Evolutionary conservation across 2,797 vertebrate species (phyloP).

Genomic region (Mustela erminea): DNA sequence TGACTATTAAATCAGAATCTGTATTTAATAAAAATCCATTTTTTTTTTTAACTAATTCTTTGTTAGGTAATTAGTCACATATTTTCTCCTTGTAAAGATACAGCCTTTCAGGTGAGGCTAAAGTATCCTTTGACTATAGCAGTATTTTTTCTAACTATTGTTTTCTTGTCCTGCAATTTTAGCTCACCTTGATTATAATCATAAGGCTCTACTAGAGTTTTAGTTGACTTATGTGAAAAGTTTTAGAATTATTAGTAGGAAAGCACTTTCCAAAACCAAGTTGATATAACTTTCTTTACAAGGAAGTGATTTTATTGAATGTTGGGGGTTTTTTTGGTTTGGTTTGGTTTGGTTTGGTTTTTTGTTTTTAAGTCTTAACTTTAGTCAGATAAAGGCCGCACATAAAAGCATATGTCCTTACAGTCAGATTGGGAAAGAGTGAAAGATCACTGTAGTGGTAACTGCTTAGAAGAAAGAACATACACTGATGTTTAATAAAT

Average conservation of each 20-base stretch:
- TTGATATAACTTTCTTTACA: neutral
- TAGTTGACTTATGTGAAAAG: slow-evolving; percentile 15
- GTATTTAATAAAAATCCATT: slow-evolving; percentile 3
- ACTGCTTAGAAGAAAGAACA: neutral
- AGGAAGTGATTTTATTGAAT: neutral
- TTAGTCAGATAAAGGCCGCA: neutral
- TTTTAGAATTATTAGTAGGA: slow-evolving; percentile 15
- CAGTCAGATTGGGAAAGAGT: slow-evolving; percentile 5
- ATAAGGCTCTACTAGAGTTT: slow-evolving; percentile 28
- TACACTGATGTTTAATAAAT: neutral
- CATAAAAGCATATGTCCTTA: neutral
- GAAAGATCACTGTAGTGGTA: neutral
- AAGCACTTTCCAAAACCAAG: neutral
- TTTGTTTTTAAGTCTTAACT: neutral
- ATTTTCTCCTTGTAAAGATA: neutral
- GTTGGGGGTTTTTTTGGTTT: too few relatives aligned
- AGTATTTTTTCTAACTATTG: slow-evolving; percentile 45
- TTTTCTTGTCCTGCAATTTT: slow-evolving; percentile 14
- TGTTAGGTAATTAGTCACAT: slow-evolving; percentile 7
- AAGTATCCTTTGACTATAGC: neutral
- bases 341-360: neutral
- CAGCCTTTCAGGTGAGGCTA: neutral
- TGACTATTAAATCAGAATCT: slow-evolving; percentile 50
- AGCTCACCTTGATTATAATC: neutral
- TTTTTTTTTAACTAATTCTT: slow-evolving; percentile 1